Base-by-base conservation (phyloP, 2,888 invertebrate species). In the Pseudococcus longispinus region DNA sequence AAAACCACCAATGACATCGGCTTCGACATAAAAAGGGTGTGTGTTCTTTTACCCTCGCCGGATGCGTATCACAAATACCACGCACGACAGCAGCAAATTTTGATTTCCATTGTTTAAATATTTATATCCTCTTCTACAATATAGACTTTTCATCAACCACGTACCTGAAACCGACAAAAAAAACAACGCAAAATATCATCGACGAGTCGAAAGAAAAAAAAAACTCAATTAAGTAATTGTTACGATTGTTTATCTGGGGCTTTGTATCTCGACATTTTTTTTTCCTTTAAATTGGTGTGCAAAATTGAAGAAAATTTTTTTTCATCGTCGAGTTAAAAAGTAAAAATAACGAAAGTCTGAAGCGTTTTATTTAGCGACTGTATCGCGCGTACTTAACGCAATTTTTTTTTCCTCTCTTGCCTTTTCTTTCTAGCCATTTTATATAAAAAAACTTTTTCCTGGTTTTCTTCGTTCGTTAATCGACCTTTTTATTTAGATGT, bases 401-500 rank as follows among this genome's bases (percentile, higher is more conserved):
- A 80, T 80, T 80, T 80, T 80, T 77, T 80, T 42, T 37, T 37
- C 37, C 37, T 37, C 37, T 37, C 37, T 20, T 18, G 13, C 2
- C 77, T 77, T 70, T 23, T n/a, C 77, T 77, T 77, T 80, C 77
- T n/a, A 37, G 42, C 42, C 42, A 42, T 80, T 80, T 80, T 80
- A 80, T 37, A n/a, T n/a, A n/a, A n/a, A 80, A 42, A 80, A 70
- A 9, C 20, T 80, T 80, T 80, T 80, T 80, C 77, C 77, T 80
- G 77, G 77, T 80, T 80, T 80, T 80, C 77, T 80, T 80, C 77
- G 77, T 42, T 80, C 77, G 77, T 80, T 80, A 80, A 80, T 80
- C 77, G 77, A 80, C 77, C 77, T 80, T 80, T 80, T 80, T 80
- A 80, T 80, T 80, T 80, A 80, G 77, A 80, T 80, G 42, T 80